Base-by-base conservation (phyloP, 37 sponge, comb jelly and placozoan species). In the Spongia lamella region DNA sequence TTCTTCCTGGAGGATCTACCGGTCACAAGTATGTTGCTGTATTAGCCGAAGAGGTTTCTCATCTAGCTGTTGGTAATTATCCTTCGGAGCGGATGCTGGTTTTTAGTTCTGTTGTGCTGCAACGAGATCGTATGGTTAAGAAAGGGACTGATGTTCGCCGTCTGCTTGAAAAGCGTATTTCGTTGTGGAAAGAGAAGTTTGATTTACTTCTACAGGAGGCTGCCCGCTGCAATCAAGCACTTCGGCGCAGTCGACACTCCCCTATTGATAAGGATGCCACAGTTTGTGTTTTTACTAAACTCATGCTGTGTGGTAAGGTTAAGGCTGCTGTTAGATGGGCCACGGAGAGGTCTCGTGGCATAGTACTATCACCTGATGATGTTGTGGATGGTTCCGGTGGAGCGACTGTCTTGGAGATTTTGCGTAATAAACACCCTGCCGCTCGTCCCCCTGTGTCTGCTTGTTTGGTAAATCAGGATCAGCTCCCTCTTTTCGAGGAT, bases 401-500 rank as follows among this genome's bases (percentile, higher is more conserved):
- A n/a, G n/a, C n/a, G n/a, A n/a, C n/a, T n/a, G n/a, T n/a, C n/a
- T n/a, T n/a, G n/a, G n/a, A n/a, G n/a, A n/a, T n/a, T n/a, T n/a
- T n/a, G n/a, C n/a, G n/a, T n/a, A n/a, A n/a, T n/a, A n/a, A n/a
- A n/a, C n/a, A n/a, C n/a, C n/a, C n/a, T n/a, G n/a, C n/a, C n/a
- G n/a, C n/a, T n/a, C n/a, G n/a, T n/a, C n/a, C n/a, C n/a, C n/a
- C n/a, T n/a, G n/a, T n/a, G n/a, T n/a, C n/a, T n/a, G n/a, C n/a
- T n/a, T n/a, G n/a, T n/a, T n/a, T n/a, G n/a, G n/a, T n/a, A n/a
- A n/a, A n/a, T n/a, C n/a, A n/a, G n/a, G 76, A 75, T 75, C 30
- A 19, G 17, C 76, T 75, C 36, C 76, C 76, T 39, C 76, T 61
- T 34, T 2, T 75, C 38, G 27, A 61, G n/a, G 62, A 75, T 61